phyloP scores from a whole-genome alignment of 2,113 vertebrate genomes.

The Anguilla rostrata region DNA sequence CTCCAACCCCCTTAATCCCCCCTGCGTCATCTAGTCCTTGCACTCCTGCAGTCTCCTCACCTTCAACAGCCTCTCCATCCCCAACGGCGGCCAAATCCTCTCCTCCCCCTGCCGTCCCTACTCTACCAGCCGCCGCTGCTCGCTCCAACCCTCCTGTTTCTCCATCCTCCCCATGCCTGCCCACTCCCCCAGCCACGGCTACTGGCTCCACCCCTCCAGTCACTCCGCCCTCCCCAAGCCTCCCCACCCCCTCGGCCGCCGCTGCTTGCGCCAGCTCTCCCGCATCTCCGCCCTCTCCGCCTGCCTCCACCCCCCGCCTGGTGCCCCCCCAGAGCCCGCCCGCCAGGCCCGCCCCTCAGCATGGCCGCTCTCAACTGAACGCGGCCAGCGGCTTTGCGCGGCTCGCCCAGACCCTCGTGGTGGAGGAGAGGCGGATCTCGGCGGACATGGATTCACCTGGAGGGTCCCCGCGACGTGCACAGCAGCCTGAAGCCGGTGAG shows the following conservation, averaged over 20 bases:
- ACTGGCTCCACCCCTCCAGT: conserved; percentile 35
- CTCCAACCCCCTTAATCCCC: background rate
- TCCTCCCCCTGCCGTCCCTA: conserved; percentile 23
- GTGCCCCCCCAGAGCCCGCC: conserved; percentile 45
- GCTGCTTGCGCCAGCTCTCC: conserved; percentile 34
- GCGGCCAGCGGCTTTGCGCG: conserved; percentile 34
- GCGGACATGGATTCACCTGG: background rate
- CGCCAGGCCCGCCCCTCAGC: conserved; percentile 51
- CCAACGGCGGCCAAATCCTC: conserved; percentile 23
- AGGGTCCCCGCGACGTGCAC: background rate
- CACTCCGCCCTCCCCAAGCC: background rate
- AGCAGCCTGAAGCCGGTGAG: conserved; percentile 5
- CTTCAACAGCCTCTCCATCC: conserved; percentile 28
- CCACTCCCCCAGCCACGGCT: conserved; percentile 16
- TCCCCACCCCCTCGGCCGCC: conserved; percentile 34
- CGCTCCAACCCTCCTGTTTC: conserved; percentile 20
- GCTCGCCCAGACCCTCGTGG: background rate
- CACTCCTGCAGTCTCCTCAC: conserved; percentile 31
- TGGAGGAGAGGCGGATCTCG: conserved; percentile 7
- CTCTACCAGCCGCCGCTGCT: background rate
- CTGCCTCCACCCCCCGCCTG: conserved; percentile 46
- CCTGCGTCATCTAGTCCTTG: conserved; percentile 7
- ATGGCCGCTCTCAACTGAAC: conserved; percentile 67
- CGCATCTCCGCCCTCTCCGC: conserved; percentile 40
- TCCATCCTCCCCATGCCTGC: conserved; percentile 25